Base-by-base conservation (phyloP, 2,113 vertebrate species). In the Gallinago jamesoni region DNA sequence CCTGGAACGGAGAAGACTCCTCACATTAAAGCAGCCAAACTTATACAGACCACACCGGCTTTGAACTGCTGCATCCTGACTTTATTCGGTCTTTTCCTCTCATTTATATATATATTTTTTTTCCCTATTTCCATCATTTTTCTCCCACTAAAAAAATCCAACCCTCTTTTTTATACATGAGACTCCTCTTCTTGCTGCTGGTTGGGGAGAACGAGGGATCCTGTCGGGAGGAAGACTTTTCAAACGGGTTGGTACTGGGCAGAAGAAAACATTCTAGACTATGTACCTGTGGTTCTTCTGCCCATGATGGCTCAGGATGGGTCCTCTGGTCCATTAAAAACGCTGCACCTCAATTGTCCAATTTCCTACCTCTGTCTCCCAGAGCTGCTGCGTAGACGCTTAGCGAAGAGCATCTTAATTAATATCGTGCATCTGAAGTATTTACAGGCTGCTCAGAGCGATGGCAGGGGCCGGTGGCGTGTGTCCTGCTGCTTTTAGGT, bases 181-280 rank as follows among this genome's bases (percentile, higher is more conserved):
- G 12, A 69, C 68, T 93, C 89, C 66, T 74, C 91, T 93, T 75
- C 62, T 82, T 75, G 70, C 81, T 92, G 93, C 84, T 73, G 68
- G 23, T n/a, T 55, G 24, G 67, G 72, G n/a, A 87, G 90, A 91
- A 74, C 11, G 96, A 93, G 53, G 68, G 43, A 24, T 93, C 83
- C 30, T 52, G 76, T 24, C 53, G 85, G 56, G 27, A 91, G 67
- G 94, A 81, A 63, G 55, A 23, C 83, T 91, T 95, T 86, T 50
- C 74, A 80, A 94, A 33, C 4, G 35, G 66, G 89, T 63, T 90
- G 79, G 59, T 92, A 15, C 41, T 69, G 70, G 73, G 20, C 41
- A 81, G 89, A 68, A 95, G 72, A 78, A 67, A 89, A 52, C 0
- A 7, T 84, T 90, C 87, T 64, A 9, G 7, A 5, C 68, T 94